Percentiles rank a stretch among this genome's conserved stretches.
Evolutionary conservation across 2,888 invertebrate species (phyloP).

Genomic region (Agrotis ipsilon): DNA sequence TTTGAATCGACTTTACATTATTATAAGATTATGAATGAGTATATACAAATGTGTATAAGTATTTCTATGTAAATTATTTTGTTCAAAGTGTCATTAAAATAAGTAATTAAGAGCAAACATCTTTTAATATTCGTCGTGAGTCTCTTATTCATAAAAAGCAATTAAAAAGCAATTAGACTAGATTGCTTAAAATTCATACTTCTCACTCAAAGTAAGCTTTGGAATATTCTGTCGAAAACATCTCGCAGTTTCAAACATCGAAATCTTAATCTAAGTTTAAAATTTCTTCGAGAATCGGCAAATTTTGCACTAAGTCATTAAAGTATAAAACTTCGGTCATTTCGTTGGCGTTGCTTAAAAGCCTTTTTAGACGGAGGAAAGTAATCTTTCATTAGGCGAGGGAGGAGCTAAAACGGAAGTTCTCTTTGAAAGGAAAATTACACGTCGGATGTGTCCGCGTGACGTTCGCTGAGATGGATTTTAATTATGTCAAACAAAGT

Average conservation of each 20-base stretch:
- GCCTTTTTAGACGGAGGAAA: conserved; percentile 91
- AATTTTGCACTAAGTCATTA: conserved; percentile 91
- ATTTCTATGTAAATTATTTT: conserved; percentile 15
- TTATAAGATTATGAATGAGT: neutral
- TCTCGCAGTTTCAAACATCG: conserved; percentile 88
- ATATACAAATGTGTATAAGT: neutral
- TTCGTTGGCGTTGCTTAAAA: conserved; percentile 91
- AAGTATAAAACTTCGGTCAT: conserved; percentile 91
- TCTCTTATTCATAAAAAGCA: conserved; percentile 82
- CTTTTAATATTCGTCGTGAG: conserved; percentile 67
- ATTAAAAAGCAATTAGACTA: conserved; percentile 90
- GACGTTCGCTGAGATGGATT: conserved; percentile 87
- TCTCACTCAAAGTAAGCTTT: conserved; percentile 82
- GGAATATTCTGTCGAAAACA: conserved; percentile 83
- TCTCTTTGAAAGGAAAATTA: conserved; percentile 91
- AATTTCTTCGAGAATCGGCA: conserved; percentile 90
- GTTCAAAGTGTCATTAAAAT: conserved; percentile 52
- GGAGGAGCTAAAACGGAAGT: conserved; percentile 91
- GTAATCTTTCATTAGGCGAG: conserved; percentile 91
- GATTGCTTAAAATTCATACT: conserved; percentile 88
- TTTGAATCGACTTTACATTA: neutral
- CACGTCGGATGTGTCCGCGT: conserved; percentile 87
- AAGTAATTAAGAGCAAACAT: conserved; percentile 61
- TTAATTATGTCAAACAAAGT: conserved; percentile 90
- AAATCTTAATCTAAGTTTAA: conserved; percentile 91